Conservation (phyloP, 2,113 vertebrate genomes). For the Speoplatyrhinus poulsoni region DNA sequence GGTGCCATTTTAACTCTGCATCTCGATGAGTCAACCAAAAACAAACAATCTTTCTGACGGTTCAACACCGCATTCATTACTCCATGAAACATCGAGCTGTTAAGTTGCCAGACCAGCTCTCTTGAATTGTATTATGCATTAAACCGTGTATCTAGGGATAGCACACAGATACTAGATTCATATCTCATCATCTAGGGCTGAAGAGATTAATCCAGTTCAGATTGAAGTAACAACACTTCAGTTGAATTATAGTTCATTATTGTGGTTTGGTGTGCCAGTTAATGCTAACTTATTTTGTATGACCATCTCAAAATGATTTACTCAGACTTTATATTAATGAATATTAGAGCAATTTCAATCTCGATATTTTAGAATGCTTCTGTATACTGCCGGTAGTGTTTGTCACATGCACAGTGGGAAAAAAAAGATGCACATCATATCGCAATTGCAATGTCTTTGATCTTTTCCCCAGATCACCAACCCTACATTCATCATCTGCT, state of each 20-base stretch:
- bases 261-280: no score
- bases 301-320: no score
- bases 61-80: constrained; percentile 48
- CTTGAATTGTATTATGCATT: constrained; percentile 60
- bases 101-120: constrained; percentile 52
- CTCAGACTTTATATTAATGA: no score
- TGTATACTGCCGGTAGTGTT: no score
- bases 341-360: no score
- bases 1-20: constrained; percentile 38
- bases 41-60: constrained; percentile 54
- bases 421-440: neutral
- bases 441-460: neutral
- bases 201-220: neutral
- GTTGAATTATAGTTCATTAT: no score
- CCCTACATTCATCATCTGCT: constrained; percentile 35
- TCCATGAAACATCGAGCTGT: constrained; percentile 54
- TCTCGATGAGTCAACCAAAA: constrained; percentile 63
- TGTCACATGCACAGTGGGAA: no score
- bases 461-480: neutral
- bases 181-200: constrained; percentile 31
- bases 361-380: no score
- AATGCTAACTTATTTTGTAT: no score
- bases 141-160: constrained; percentile 33
- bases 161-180: constrained; percentile 37
- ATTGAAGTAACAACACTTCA: no score